Evolutionary conservation across 2,113 vertebrate genomes (phyloP), one percentile per base, ranked within the genome.

Genomic region (Mohoua ochrocephala): DNA sequence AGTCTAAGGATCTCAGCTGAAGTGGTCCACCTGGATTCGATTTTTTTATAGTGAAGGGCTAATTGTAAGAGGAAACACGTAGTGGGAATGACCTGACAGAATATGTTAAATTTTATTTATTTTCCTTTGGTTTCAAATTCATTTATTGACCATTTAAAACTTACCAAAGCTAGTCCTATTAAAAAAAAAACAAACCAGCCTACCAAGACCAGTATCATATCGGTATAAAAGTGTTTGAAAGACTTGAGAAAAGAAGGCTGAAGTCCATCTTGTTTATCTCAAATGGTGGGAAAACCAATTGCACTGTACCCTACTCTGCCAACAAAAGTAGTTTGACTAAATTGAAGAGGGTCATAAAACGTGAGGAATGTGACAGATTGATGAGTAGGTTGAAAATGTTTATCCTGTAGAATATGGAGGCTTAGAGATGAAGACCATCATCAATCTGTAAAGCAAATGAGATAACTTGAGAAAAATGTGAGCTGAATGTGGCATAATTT

Each of bases 381-480:
- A 96, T 96, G 85, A 90, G 68, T 92, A 74, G 88, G 69, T 93
- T 92, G 85, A 81, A 95, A 95, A 83, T 91, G 73, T 96, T 97
- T 96, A 94, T 88, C 68, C 75, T 94, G 71, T 93, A 83, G 89
- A 91, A 59, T 95, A 81, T 33, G 79, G 92, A 96, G 64, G 54
- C 83, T 92, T 84, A 41, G 22, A 76, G 64, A 89, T 92, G 83
- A 93, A 92, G 96, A 95, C 68, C 41, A 35, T 92, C 92, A 97
- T 97, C 93, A 89, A 92, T 96, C 96, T 92, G 57, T 94, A 86
- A 92, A 95, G 89, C 23, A 87, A 93, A 94, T 92, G 78, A 93
- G 95, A 89, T 96, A 96, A 96, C 95, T 87, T 84, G 73, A 92
- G 90, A 97, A 95, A 96, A 94, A 96, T 96, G 90, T 93, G 95